A percentile compares a stretch with the other conserved stretches of the same genome.
Conservation (phyloP, 2,888 invertebrate species). For the Thecocarcelia acutangulata region DNA sequence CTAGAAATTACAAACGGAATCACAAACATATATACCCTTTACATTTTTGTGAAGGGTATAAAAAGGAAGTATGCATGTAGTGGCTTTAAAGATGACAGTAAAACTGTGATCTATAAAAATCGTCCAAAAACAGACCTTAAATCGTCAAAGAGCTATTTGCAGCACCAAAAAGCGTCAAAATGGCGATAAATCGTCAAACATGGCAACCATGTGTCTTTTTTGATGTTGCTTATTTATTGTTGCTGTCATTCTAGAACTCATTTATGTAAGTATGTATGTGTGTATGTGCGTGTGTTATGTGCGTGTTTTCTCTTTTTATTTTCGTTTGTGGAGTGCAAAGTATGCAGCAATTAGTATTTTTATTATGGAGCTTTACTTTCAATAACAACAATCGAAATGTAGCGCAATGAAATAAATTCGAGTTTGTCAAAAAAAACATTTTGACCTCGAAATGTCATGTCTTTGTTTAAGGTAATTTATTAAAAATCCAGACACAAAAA, state of each 20-base stretch:
- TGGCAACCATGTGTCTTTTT: too few species aligned
- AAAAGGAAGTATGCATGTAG: too few species aligned
- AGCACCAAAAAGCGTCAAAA: too few species aligned
- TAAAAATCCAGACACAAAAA: conserved; percentile 10
- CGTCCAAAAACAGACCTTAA: too few species aligned
- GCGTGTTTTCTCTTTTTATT: neutral
- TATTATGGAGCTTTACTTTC: conserved; percentile 58
- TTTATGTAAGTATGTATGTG: neutral
- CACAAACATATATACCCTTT: too few species aligned
- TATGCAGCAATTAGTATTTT: conserved; percentile 36
- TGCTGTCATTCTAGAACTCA: neutral
- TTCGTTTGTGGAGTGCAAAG: conserved; percentile 14
- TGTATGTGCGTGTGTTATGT: neutral
- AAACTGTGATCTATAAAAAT: too few species aligned
- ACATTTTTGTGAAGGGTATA: too few species aligned
- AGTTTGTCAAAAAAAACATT: conserved; percentile 34
- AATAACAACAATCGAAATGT: conserved; percentile 45
- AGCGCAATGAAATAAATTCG: conserved; percentile 55
- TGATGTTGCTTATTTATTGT: neutral
- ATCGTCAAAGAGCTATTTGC: too few species aligned
- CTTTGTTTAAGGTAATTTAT: conserved; percentile 50
- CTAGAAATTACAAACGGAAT: too few species aligned
- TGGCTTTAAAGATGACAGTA: too few species aligned
- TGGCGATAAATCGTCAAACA: too few species aligned
- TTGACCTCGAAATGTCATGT: conserved; percentile 60